Conservation (phyloP, 2,888 invertebrate species). For the Pachliopta kotzebuea region DNA sequence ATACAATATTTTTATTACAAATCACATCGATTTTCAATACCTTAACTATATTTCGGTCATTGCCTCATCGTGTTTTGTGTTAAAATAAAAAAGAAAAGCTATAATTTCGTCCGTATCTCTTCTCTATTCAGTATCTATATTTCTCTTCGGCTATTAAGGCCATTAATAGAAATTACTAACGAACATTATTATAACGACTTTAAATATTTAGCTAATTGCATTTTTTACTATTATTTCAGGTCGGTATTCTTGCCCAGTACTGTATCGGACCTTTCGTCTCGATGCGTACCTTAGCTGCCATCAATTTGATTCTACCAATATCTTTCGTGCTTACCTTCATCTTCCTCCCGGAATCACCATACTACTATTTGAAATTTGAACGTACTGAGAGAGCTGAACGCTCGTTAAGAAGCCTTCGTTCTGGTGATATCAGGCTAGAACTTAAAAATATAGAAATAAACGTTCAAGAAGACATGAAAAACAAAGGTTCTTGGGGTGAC, state of each 20-base stretch:
- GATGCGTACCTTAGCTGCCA: constrained; percentile 74
- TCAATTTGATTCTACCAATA: constrained; percentile 80
- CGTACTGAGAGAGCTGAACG: constrained; percentile 78
- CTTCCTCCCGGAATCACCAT: constrained; percentile 86
- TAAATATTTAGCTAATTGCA: constrained; percentile 13
- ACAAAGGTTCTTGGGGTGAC: constrained; percentile 74
- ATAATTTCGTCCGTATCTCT: neutral
- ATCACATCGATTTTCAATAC: neutral
- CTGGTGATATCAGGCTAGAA: constrained; percentile 75
- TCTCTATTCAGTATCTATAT: too few species aligned
- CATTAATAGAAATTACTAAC: neutral
- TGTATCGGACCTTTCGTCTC: constrained; percentile 81
- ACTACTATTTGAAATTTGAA: constrained; percentile 77
- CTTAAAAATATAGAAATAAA: constrained; percentile 78
- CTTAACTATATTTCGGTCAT: neutral
- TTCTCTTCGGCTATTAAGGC: neutral
- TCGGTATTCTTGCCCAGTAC: constrained; percentile 82
- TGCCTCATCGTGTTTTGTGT: neutral
- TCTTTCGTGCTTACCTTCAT: constrained; percentile 78
- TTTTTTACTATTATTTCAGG: constrained; percentile 55
- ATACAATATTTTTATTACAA: neutral
- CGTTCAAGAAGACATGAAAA: constrained; percentile 77
- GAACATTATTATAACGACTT: neutral
- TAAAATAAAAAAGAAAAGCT: too few species aligned
- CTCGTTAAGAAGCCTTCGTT: constrained; percentile 81